These are phyloP conservation scores for Athalia circularis DNA, from an alignment of 2,888 invertebrate species.

Conservation along the genomic window DNA sequence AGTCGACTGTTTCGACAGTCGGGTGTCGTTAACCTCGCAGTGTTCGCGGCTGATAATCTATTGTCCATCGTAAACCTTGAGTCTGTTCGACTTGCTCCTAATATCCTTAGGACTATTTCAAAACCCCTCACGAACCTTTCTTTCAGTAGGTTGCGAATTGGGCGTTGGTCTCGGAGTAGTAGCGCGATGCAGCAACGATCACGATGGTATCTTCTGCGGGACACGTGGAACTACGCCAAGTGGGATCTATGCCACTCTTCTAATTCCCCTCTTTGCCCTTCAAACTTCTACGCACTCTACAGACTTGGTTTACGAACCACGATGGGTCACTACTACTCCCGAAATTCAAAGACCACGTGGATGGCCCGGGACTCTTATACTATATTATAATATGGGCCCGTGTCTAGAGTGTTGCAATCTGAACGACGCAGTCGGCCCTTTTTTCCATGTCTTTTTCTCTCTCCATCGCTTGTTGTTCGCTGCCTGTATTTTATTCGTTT, in stretches of 20 bases:
- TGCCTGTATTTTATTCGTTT: background rate
- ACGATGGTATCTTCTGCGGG: background rate
- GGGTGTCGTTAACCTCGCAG: conserved; percentile 70
- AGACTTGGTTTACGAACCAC: conserved; percentile 15
- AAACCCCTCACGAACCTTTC: conserved; percentile 38
- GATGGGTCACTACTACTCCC: conserved; percentile 35
- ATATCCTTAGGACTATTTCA: conserved; percentile 58
- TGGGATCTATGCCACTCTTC: conserved; percentile 34
- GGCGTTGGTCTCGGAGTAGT: conserved; percentile 63
- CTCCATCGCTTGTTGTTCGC: conserved; percentile 32
- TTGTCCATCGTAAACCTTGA: conserved; percentile 64
- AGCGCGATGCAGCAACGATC: too few species aligned
- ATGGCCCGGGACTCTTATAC: conserved; percentile 50
- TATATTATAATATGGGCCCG: conserved; percentile 19
- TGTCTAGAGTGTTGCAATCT: conserved; percentile 48
- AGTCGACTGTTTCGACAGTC: conserved; percentile 67
- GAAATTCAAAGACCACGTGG: conserved; percentile 53
- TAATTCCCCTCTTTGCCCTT: background rate
- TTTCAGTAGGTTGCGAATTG: conserved; percentile 65
- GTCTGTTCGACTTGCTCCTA: conserved; percentile 36
- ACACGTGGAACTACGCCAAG: conserved; percentile 43
- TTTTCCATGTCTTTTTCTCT: conserved; percentile 46
- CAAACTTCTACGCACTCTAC: background rate
- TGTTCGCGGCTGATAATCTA: conserved; percentile 60
- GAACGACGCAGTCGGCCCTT: conserved; percentile 47